Percentiles rank a stretch among this genome's conserved stretches.
Conservation (phyloP, 30 jellyfish, hydroid and myxozoan species). For the Aurelia sp. region DNA sequence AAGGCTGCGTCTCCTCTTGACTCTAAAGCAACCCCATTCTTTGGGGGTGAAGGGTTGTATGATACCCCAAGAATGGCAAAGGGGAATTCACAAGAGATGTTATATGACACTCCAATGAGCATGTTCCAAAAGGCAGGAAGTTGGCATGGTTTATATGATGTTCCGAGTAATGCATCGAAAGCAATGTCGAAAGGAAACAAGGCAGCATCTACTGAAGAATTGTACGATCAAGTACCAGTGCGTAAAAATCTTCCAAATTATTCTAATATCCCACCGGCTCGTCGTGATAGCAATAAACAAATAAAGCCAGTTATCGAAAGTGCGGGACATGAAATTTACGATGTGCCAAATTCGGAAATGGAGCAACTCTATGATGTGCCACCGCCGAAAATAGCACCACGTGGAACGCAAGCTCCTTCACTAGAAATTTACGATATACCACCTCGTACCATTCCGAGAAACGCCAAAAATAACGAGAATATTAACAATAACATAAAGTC, state of each 20-base stretch:
- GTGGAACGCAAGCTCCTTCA: neutral
- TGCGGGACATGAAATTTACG: constrained; percentile 1
- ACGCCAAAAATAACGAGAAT: too few relatives aligned
- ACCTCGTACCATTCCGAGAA: neutral
- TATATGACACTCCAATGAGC: constrained; percentile 7
- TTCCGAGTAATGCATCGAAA: neutral
- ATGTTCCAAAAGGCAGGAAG: neutral
- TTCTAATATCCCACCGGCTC: neutral
- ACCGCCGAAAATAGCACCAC: neutral
- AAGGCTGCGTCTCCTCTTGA: neutral
- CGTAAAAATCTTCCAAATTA: neutral
- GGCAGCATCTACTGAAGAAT: neutral
- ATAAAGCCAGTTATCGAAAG: neutral
- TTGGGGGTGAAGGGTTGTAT: constrained; percentile 21
- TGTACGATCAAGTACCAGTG: neutral
- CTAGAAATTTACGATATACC: neutral
- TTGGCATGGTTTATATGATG: neutral
- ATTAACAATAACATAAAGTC: too few relatives aligned
- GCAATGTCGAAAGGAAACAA: neutral
- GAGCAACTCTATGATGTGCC: neutral
- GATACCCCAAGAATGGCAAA: constrained; percentile 37
- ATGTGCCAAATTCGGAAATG: neutral
- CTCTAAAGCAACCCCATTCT: neutral
- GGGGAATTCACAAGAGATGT: neutral
- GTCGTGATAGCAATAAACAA: neutral